Base-by-base conservation (phyloP, 2,797 vertebrate species). In the Arrhamphus sclerolepis region DNA sequence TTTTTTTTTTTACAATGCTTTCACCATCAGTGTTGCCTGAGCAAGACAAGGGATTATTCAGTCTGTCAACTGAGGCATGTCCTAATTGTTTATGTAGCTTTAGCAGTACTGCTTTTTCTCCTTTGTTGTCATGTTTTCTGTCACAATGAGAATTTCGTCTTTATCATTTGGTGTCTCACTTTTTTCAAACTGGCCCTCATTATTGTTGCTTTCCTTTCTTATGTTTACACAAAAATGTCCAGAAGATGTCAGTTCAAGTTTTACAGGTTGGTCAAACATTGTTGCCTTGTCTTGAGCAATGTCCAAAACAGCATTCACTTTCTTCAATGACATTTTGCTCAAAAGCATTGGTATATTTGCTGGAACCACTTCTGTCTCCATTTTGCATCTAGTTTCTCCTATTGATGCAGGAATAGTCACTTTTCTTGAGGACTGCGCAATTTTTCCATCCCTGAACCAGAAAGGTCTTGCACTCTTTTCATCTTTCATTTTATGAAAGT, bases 281-380 rank as follows among this genome's bases (percentile, higher is more conserved):
- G 46, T 22, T 2, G 43, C 51, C 5, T 8, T 60, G 40, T 65
- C 41, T 16, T 66, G 56, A 18, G 68, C 24, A 41, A 72, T 52
- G 19, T 78, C 53, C 8, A 81, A 3, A 21, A 57, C 9, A 0
- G 47, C 55, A 0, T 40, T 48, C 57, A 72, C 69, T 7, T 19
- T 70, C n/a, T 78, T 71, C 13, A 76, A 1, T 0, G 67, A 78
- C 1, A 40, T 6, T 59, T 78, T 83, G 13, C 70, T 78, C n/a
- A 75, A 20, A 16, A 82, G 66, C 1, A 67, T 18, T 1, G 72
- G 66, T 7, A 77, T 64, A 0, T 68, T 51, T 2, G 4, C 52
- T 16, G 51, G 62, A 1, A 76, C 70, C 5, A 71, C 69, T 44
- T 76, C 60, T 1, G 34, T 64, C 40, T 82, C 46, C n/a, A 77